Conservation (phyloP, 1,140 invertebrate genomes). For the Ceratitis capitata region DNA sequence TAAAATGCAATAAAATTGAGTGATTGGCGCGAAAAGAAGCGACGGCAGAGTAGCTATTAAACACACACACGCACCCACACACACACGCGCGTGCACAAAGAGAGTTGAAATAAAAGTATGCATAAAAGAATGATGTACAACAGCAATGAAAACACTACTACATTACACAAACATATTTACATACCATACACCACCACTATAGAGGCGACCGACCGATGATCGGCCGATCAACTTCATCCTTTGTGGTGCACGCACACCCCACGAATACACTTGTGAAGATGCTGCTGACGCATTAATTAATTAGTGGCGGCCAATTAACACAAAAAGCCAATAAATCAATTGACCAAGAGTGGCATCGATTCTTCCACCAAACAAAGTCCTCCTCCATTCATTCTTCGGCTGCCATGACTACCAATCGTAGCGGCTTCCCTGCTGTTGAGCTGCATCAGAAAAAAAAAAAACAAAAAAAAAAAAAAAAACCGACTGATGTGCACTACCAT, state of each 20-base stretch:
- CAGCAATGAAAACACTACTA: neutral
- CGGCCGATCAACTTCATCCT: neutral
- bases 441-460: too few relatives aligned
- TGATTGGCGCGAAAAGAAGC: constrained; percentile 21
- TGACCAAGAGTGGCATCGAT: constrained; percentile 10
- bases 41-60: neutral
- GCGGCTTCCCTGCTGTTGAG: neutral
- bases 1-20: constrained; percentile 32
- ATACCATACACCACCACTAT: too few relatives aligned
- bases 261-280: neutral
- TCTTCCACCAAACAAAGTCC: constrained; percentile 18
- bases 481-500: neutral
- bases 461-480: too few relatives aligned
- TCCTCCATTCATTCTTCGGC: neutral
- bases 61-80: neutral
- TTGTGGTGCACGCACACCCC: neutral
- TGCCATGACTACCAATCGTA: too few relatives aligned
- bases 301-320: constrained; percentile 29
- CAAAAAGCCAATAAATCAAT: constrained; percentile 37
- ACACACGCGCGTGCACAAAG: neutral
- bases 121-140: neutral
- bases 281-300: constrained; percentile 33
- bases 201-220: too few relatives aligned
- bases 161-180: neutral
- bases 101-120: neutral